These are phyloP conservation scores for Chorisops tibialis DNA, from an alignment of 2,888 invertebrate species.

Conservation along the genomic window DNA sequence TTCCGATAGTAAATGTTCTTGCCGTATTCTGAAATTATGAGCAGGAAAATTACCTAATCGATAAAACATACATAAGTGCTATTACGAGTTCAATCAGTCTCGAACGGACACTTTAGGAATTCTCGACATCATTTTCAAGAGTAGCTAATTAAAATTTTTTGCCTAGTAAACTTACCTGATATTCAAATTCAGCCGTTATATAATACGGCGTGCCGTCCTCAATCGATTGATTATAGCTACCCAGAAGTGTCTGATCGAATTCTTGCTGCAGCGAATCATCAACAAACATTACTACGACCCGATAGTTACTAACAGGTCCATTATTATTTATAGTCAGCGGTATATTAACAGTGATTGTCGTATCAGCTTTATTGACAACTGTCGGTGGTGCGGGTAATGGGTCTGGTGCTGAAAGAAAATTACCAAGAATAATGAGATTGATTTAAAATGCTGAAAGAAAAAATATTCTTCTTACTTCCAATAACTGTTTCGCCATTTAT, in stretches of 20 bases:
- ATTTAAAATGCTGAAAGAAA: neutral
- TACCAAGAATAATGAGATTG: neutral
- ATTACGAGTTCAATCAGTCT: too few species aligned
- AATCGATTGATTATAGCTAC: slow-evolving; percentile 64
- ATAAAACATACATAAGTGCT: too few species aligned
- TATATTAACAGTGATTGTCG: slow-evolving; percentile 65
- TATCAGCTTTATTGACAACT: slow-evolving; percentile 60
- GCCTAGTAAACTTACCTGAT: slow-evolving; percentile 50
- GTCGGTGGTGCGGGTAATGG: slow-evolving; percentile 69
- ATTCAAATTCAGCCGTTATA: slow-evolving; percentile 74
- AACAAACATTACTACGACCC: slow-evolving; percentile 65
- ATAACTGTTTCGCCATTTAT: slow-evolving; percentile 66
- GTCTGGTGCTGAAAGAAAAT: slow-evolving; percentile 55
- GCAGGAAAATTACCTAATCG: neutral
- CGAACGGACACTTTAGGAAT: neutral
- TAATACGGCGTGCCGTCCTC: slow-evolving; percentile 73
- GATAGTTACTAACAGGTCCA: slow-evolving; percentile 74
- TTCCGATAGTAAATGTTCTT: slow-evolving; percentile 72
- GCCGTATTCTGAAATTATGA: slow-evolving; percentile 54
- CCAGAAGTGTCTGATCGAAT: slow-evolving; percentile 60
- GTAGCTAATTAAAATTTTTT: neutral
- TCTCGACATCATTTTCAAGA: neutral
- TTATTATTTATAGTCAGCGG: slow-evolving; percentile 68
- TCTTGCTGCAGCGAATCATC: slow-evolving; percentile 64
- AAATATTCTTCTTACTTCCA: slow-evolving; percentile 47